Conservation (phyloP, 2,888 invertebrate genomes). For the Tipula lateralis region DNA sequence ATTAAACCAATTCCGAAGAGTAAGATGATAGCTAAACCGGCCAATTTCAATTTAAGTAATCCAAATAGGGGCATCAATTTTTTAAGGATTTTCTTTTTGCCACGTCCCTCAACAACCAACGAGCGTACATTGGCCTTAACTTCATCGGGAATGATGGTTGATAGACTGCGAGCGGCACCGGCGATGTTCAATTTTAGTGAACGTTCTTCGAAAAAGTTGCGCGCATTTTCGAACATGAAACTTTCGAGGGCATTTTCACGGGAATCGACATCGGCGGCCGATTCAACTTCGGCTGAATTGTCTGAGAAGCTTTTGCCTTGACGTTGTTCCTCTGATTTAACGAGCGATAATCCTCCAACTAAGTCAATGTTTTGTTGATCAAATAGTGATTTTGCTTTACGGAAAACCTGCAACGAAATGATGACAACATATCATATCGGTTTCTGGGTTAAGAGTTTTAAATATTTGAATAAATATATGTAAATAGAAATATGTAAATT, state of each 20-base stretch:
- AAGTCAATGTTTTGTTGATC: slow-evolving; percentile 55
- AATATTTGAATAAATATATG: slow-evolving; percentile 4
- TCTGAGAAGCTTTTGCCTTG: slow-evolving; percentile 50
- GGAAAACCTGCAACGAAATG: slow-evolving; percentile 49
- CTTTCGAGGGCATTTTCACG: slow-evolving; percentile 56
- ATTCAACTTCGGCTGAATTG: slow-evolving; percentile 52
- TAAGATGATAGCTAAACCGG: slow-evolving; percentile 52
- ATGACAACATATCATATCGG: not conserved
- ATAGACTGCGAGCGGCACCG: slow-evolving; percentile 49
- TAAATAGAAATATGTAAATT: not conserved
- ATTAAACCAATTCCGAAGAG: slow-evolving; percentile 56
- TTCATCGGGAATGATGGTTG: slow-evolving; percentile 54
- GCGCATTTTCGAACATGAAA: slow-evolving; percentile 53
- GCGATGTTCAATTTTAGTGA: slow-evolving; percentile 52
- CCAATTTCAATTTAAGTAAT: slow-evolving; percentile 57
- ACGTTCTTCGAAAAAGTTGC: slow-evolving; percentile 56
- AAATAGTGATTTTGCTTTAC: slow-evolving; percentile 56
- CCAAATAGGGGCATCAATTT: slow-evolving; percentile 55
- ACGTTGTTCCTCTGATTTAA: slow-evolving; percentile 40
- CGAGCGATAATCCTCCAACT: slow-evolving; percentile 54
- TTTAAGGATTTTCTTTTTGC: slow-evolving; percentile 55
- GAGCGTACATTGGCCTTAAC: slow-evolving; percentile 54
- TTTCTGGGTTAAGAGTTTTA: not conserved
- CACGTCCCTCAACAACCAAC: slow-evolving; percentile 57
- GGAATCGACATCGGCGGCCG: slow-evolving; percentile 51